These are phyloP conservation scores for Altica lythri DNA, from an alignment of 2,888 invertebrate species.

Conservation along the genomic window DNA sequence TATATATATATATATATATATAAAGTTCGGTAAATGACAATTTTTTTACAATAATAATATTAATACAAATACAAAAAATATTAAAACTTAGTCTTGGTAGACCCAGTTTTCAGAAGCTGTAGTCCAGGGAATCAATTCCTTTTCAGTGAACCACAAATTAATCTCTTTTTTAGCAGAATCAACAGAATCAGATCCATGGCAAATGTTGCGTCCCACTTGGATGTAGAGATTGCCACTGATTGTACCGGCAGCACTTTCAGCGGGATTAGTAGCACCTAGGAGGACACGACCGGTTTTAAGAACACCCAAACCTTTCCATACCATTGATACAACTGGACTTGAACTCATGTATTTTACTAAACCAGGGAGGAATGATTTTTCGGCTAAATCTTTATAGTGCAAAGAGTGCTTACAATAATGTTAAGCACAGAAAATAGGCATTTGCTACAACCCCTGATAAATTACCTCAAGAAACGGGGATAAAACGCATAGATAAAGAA, in stretches of 20 bases:
- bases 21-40: no score
- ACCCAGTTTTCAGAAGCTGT: slow-evolving; percentile 86
- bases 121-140: slow-evolving; percentile 82
- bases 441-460: not conserved
- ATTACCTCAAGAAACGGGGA: not conserved
- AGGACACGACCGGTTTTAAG: slow-evolving; percentile 95
- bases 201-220: slow-evolving; percentile 94
- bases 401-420: no score
- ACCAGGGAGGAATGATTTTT: slow-evolving; percentile 92
- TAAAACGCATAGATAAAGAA: not conserved
- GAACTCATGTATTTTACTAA: slow-evolving; percentile 71
- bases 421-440: not conserved
- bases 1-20: no score
- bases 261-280: slow-evolving; percentile 97
- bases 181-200: slow-evolving; percentile 96
- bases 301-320: slow-evolving; percentile 95
- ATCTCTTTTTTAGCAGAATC: slow-evolving; percentile 97
- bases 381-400: slow-evolving; percentile 93
- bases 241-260: slow-evolving; percentile 92
- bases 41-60: no score
- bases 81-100: slow-evolving; percentile 68
- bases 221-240: slow-evolving; percentile 97
- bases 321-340: slow-evolving; percentile 93
- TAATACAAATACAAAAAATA: not conserved
- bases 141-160: slow-evolving; percentile 90